Conservation (phyloP, 1,140 invertebrate species). For the Antheraea mylitta region DNA sequence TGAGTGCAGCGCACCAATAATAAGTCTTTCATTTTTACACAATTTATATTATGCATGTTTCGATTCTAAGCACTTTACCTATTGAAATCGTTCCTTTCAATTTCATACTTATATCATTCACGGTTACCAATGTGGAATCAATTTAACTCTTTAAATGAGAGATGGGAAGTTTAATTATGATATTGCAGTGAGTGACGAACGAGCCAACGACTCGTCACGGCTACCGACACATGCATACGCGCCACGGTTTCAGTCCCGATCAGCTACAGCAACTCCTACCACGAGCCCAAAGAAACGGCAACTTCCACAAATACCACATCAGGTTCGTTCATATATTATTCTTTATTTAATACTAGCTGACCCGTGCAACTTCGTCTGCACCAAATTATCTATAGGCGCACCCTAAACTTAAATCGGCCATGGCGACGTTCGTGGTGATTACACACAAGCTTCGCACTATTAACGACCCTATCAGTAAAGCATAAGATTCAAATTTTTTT, state of each 20-base stretch:
- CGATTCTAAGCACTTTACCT: neutral
- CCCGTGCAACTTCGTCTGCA: no score
- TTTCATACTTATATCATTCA: neutral
- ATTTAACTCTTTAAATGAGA: neutral
- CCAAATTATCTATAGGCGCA: no score
- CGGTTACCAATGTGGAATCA: neutral
- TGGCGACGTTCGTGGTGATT: no score
- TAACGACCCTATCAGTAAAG: no score
- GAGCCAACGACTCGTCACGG: slow-evolving; percentile 50
- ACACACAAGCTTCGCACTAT: no score
- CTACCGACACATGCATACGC: slow-evolving; percentile 76
- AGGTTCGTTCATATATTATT: slow-evolving; percentile 35
- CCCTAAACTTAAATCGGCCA: no score
- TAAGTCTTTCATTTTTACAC: neutral
- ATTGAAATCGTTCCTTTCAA: neutral
- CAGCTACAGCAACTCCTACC: slow-evolving; percentile 94
- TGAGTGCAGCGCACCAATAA: slow-evolving; percentile 1
- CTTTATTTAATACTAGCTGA: no score
- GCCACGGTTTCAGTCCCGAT: slow-evolving; percentile 87
- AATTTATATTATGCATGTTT: slow-evolving; percentile 8
- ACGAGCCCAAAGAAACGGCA: slow-evolving; percentile 97
- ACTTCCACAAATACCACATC: slow-evolving; percentile 90
- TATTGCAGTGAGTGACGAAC: slow-evolving; percentile 59
- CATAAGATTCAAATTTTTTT: no score
- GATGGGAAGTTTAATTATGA: neutral